A percentile compares a stretch with the other conserved stretches of the same genome.
phyloP scores from a whole-genome alignment of 2,888 invertebrate genomes.

The Hirtodrosophila cameraria region DNA sequence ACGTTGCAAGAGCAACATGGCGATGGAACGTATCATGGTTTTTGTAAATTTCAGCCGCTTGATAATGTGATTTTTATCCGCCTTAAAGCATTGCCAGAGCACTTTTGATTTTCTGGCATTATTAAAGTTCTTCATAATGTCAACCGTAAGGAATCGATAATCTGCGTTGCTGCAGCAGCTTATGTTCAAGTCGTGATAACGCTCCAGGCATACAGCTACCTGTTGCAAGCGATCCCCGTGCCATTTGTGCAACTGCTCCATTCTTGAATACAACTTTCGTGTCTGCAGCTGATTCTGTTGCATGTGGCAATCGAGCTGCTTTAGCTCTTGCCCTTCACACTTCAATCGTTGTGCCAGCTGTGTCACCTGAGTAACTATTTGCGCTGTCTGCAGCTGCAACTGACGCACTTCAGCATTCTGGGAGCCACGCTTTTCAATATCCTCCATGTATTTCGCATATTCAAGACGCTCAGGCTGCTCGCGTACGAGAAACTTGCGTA shows the following conservation, averaged over 20 bases:
- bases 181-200: conserved; percentile 15
- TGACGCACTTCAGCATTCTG: conserved; percentile 5
- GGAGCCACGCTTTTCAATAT: conserved; percentile 1
- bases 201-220: conserved; percentile 25
- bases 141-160: neutral
- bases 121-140: neutral
- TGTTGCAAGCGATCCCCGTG: conserved; percentile 4
- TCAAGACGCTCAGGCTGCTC: neutral
- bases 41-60: neutral
- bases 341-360: neutral
- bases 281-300: neutral
- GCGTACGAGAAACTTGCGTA: conserved; percentile 9
- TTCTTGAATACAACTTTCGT: neutral
- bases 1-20: neutral
- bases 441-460: neutral
- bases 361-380: neutral
- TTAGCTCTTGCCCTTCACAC: neutral
- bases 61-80: neutral
- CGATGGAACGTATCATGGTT: neutral
- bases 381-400: conserved; percentile 2
- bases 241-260: conserved; percentile 12
- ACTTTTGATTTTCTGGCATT: too few relatives aligned
- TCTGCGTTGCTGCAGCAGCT: neutral
- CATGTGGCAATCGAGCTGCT: neutral
- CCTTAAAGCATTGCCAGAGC: neutral